Conservation (phyloP, 2,113 vertebrate species). For the Opisthocomus hoazin region DNA sequence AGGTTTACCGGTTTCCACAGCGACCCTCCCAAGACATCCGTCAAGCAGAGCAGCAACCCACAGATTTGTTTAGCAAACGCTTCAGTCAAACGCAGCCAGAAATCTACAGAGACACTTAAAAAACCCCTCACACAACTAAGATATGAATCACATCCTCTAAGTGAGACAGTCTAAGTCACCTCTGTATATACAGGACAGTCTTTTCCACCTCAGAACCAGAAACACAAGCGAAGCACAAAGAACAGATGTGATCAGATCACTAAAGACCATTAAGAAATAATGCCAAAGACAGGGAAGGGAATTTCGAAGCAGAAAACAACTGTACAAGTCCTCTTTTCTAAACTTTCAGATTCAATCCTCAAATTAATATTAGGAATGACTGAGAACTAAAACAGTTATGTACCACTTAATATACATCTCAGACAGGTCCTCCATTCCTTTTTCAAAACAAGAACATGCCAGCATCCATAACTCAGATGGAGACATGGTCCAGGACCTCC, state of each 20-base stretch:
- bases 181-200: background rate
- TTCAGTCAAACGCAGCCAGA: background rate
- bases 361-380: background rate
- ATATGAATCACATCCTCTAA: background rate
- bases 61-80: conserved; percentile 36
- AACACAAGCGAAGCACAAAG: background rate
- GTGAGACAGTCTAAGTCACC: background rate
- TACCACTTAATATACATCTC: background rate
- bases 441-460: background rate
- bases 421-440: background rate
- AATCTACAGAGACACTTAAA: background rate
- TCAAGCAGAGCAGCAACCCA: conserved; percentile 34
- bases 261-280: background rate
- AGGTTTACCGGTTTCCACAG: conserved; percentile 65
- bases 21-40: conserved; percentile 30
- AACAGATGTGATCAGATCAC: background rate
- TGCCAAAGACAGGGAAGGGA: background rate
- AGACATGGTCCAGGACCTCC: background rate
- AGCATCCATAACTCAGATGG: background rate
- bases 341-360: background rate
- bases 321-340: background rate
- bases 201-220: background rate
- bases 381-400: background rate
- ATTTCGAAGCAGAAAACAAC: background rate
- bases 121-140: background rate